Evolutionary conservation across 2,888 invertebrate species (phyloP).

Genomic region (Rhamphomyia laevipes): DNA sequence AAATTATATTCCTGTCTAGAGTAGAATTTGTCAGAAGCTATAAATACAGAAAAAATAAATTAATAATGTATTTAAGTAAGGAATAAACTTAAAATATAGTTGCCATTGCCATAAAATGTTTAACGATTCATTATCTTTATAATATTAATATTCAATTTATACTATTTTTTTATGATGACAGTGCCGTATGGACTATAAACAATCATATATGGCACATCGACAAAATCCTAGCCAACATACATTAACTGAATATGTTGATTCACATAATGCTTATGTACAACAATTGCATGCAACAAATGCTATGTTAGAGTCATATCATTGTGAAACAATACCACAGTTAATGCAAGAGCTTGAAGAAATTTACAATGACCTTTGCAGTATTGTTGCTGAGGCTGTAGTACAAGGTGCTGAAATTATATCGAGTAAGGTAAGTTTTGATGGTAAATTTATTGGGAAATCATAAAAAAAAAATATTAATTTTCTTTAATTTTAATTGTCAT

Average conservation of each 20-base stretch:
- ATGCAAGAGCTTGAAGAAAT: conserved; percentile 88
- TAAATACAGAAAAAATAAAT: too few species aligned
- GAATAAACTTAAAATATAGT: too few species aligned
- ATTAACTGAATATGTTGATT: conserved; percentile 71
- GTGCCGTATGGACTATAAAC: conserved; percentile 81
- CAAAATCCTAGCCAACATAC: conserved; percentile 58
- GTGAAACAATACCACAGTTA: conserved; percentile 73
- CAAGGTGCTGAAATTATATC: conserved; percentile 78
- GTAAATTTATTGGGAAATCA: not conserved
- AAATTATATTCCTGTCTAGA: too few species aligned
- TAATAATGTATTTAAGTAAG: too few species aligned
- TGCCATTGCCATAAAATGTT: too few species aligned
- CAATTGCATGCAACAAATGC: conserved; percentile 88
- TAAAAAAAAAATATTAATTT: too few species aligned
- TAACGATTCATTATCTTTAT: too few species aligned
- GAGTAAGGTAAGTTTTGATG: conserved; percentile 68
- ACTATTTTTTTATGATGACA: conserved; percentile 36
- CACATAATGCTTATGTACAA: conserved; percentile 88
- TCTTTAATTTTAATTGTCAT: too few species aligned
- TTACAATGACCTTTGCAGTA: conserved; percentile 77
- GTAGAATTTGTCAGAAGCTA: too few species aligned
- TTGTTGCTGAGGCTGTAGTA: conserved; percentile 76
- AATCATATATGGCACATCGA: conserved; percentile 69
- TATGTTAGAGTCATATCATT: conserved; percentile 81
- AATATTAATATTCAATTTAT: not conserved